phyloP scores from a whole-genome alignment of 1,140 invertebrate genomes.

The Brachionus calyciflorus region DNA sequence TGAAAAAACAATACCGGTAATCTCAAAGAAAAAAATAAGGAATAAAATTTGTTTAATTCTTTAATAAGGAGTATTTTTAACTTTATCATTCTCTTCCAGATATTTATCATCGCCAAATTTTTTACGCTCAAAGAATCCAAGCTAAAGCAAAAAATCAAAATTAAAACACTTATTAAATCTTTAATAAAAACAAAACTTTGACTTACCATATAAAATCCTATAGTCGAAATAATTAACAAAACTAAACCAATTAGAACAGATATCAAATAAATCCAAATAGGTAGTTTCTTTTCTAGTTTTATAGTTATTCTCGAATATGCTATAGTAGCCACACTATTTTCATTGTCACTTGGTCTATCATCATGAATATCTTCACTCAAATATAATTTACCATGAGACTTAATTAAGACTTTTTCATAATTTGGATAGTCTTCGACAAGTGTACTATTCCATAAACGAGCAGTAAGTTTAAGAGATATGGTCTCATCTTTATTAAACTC shows the following conservation, averaged over 20 bases:
- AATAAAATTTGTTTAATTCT: too few species aligned
- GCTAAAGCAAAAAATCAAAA: neutral
- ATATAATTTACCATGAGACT: slow-evolving; percentile 20
- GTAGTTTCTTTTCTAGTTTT: neutral
- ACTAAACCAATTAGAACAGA: slow-evolving; percentile 15
- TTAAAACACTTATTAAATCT: neutral
- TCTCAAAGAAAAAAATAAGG: too few species aligned
- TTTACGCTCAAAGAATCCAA: slow-evolving; percentile 46
- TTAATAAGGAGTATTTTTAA: slow-evolving; percentile 36
- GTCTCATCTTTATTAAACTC: slow-evolving; percentile 41
- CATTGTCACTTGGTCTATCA: slow-evolving; percentile 18
- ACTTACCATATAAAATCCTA: slow-evolving; percentile 31
- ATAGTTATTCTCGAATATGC: slow-evolving; percentile 26
- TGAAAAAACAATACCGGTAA: too few species aligned
- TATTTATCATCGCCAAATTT: slow-evolving; percentile 41
- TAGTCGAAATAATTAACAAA: neutral
- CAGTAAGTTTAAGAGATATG: slow-evolving; percentile 32
- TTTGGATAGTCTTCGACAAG: slow-evolving; percentile 33
- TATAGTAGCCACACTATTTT: slow-evolving; percentile 41
- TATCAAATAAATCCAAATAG: slow-evolving; percentile 19
- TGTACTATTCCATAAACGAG: slow-evolving; percentile 41
- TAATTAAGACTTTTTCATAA: slow-evolving; percentile 40
- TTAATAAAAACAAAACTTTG: neutral
- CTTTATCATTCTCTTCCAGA: slow-evolving; percentile 14
- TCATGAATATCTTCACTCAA: slow-evolving; percentile 19